Base-by-base conservation (phyloP, 1,140 invertebrate species). In the Lasioglossum baleicum region DNA sequence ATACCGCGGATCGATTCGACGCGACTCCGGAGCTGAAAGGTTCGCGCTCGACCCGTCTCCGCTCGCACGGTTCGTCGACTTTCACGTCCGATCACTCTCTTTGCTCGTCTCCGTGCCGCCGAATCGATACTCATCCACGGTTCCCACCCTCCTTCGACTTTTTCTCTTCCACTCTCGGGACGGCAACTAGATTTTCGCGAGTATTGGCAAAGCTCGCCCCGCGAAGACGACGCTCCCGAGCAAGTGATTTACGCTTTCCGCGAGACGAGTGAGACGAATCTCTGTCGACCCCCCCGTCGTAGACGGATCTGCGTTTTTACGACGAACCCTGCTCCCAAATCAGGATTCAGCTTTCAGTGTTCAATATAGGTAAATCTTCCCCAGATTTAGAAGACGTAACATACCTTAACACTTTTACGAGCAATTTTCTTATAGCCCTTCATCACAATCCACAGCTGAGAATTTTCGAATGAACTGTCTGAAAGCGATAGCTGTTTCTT, bases 21-120 rank as follows among this genome's bases (percentile, higher is more conserved):
- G 53, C 70, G 56, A 44, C 53, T 48, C 35, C n/a, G 35, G 35
- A 17, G 58, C 70, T 67, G 17, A 22, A 20, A 58, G n/a, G 51
- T 53, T 53, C 51, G n/a, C 42, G 63, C 63, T 51, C 60, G 60
- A 26, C 63, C 42, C 60, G 63, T 66, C 71, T 44, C 42, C 48
- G 22, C 58, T 73, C 71, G 71, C 64, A 83, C 51, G 79, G 79
- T 73, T 81, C 82, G 81, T 81, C 73, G 79, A 73, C 67, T 77
- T 81, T 83, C 73, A 83, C 79, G 82, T 81, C 44, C 75, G 82
- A 83, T 83, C 82, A 81, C 63, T 81, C 79, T 81, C 78, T 83
- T 83, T 81, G 67, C 78, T 75, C 48, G 42, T 80, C 77, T 61
- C 66, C 35, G 42, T 22, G 66, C 66, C 17, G 67, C 42, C 72